Evolutionary conservation across 2,797 vertebrate species (phyloP), one percentile per base, ranked within the genome.

Genomic region (Knipowitschia caucasica): DNA sequence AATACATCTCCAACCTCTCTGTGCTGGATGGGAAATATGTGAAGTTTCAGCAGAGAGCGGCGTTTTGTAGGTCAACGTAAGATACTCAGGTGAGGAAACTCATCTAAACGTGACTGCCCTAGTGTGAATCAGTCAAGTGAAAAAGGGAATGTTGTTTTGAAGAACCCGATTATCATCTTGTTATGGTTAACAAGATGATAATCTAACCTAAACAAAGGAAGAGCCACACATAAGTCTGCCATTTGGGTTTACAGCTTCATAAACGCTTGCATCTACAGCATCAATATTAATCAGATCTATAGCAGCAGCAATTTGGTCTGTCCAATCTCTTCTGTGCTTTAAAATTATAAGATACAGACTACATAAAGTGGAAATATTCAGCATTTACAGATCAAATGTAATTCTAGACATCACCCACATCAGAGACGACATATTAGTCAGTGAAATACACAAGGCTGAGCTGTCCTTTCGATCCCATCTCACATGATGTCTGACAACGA

Each of bases 11-110:
- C 15, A n/a, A 3, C 15, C 23, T 50, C 50, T 65, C 57, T 10
- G 35, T 61, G 56, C 64, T 63, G 50, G 73, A 79, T 73, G 71
- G 64, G 72, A 83, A 83, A 70, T 69, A 72, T 67, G 53, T 21
- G 24, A 75, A 68, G 77, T 60, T 60, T 84, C 40, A 73, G 44
- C 49, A 3, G 24, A 31, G 43, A 30, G 20, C 29, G 23, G 30
- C 43, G 77, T 72, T n/a, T 82, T 68, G 83, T 61, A 87, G 79
- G 82, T 83, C 43, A 53, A 5, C 34, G 10, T 17, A n/a, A 15
- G 38, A 71, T 49, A 39, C 40, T 58, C 64, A 33, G 29, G 17
- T 80, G 73, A 82, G 65, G 43, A 18, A 63, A 59, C 63, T 57
- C 80, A 88, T 81, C 76, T 61, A 5, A 29, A 24, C 33, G 49